Evolutionary conservation across 2,113 vertebrate species (phyloP), one percentile per base, ranked within the genome.

Genomic region (Seriola rivoliana): DNA sequence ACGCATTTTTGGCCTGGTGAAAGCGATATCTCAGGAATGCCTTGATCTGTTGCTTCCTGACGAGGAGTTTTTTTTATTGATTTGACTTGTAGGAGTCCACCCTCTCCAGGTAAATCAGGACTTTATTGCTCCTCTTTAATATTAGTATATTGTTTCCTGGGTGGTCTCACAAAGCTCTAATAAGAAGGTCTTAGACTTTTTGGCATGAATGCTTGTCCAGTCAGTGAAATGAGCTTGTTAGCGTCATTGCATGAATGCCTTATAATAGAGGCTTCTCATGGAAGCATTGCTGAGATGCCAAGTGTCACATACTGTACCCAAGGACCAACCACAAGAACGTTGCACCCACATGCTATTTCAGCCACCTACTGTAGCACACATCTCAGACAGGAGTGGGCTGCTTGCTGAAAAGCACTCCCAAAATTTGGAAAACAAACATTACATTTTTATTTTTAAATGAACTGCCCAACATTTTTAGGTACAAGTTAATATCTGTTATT

Each of bases 231-330:
- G 36, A 88, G 88, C 86, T 78, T 89, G 86, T 93, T 89, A 36
- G 84, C 88, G 85, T 91, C 80, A 62, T 76, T 87, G 79, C 81
- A 80, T 90, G 88, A 48, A 86, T 81, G 85, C 87, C 5, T 90
- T 78, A 87, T 78, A 85, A 91, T 65, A 80, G 71, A 86, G 25
- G 36, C 86, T 70, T 78, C 83, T 90, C 76, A 86, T 85, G 63
- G 81, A 85, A 73, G 87, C 89, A 78, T 87, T 87, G 77, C 83
- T 84, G 64, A 65, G 55, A 89, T 85, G 89, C 86, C 90, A 89
- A 86, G 71, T 87, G 89, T 88, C 83, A 92, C 89, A 92, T 76
- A 84, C 89, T 92, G 87, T 87, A 91, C 85, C 81, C 74, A 42
- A 76, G 19, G 68, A 71, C 64, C 59, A 25, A 88, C 90, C 91